Evolutionary conservation across 2,797 vertebrate genomes (phyloP).

Genomic region (Amazona ochrocephala): DNA sequence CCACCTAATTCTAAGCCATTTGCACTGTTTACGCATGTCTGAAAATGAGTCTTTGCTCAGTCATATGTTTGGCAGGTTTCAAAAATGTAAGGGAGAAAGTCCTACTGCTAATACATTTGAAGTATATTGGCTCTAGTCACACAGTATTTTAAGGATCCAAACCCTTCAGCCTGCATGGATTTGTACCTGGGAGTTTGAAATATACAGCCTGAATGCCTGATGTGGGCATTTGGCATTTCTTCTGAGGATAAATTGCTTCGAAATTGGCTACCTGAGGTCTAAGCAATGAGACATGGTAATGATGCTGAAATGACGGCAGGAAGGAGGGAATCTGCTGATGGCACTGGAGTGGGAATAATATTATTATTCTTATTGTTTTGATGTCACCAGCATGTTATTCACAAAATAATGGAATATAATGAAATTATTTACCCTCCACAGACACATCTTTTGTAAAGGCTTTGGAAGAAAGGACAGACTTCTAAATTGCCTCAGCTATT

Average conservation of each 20-base stretch:
- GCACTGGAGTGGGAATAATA: conserved; percentile 30
- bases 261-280: conserved; percentile 67
- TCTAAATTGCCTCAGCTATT: conserved; percentile 38
- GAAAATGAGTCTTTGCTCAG: neutral
- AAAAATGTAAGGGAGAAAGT: neutral
- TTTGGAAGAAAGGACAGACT: conserved; percentile 33
- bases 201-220: neutral
- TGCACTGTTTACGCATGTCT: neutral
- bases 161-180: neutral
- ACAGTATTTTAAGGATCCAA: neutral
- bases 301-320: conserved; percentile 30
- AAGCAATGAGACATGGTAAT: conserved; percentile 53
- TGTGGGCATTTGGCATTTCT: conserved; percentile 15
- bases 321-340: conserved; percentile 52
- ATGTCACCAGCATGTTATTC: conserved; percentile 41
- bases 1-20: neutral
- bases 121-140: neutral
- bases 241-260: conserved; percentile 8
- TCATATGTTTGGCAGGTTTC: neutral
- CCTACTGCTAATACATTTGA: neutral
- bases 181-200: neutral
- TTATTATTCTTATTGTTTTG: conserved; percentile 63
- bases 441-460: conserved; percentile 35
- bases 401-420: conserved; percentile 59
- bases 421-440: conserved; percentile 18